Percentiles rank a stretch among this genome's conserved stretches.
Evolutionary conservation across 2,888 invertebrate species (phyloP).

Genomic region (Oscheius sp.): DNA sequence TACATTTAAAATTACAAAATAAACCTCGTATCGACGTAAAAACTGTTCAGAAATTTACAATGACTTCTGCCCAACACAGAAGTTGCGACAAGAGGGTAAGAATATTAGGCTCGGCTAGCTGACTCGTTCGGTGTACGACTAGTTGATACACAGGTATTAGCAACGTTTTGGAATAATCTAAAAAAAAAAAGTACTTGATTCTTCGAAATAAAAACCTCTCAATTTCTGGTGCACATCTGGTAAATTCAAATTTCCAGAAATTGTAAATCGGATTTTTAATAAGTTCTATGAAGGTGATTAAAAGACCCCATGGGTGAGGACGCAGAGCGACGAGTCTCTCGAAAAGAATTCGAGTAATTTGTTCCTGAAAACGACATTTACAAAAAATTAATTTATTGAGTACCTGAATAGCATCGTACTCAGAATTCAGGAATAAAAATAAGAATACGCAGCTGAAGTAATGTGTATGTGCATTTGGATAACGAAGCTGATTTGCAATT

Average conservation of each 20-base stretch:
- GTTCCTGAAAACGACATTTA: conserved; percentile 71
- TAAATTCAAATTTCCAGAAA: conserved; percentile 99
- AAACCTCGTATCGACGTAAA: conserved; percentile 18
- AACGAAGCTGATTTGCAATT: conserved; percentile 96
- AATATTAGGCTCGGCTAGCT: conserved; percentile 19
- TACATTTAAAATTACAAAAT: conserved; percentile 8
- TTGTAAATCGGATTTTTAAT: conserved; percentile 98
- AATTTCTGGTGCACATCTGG: conserved; percentile 98
- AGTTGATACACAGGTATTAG: conserved; percentile 50
- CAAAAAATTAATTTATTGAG: too few relatives aligned
- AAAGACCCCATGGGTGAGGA: conserved; percentile 98
- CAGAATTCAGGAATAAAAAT: conserved; percentile 90
- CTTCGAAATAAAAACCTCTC: conserved; percentile 84
- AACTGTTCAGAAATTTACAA: conserved; percentile 7
- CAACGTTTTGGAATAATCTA: conserved; percentile 60
- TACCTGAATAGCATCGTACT: conserved; percentile 95
- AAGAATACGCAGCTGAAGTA: conserved; percentile 97
- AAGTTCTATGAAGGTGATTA: conserved; percentile 97
- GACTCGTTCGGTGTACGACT: conserved; percentile 12
- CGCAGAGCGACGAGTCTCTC: conserved; percentile 96
- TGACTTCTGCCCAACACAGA: neutral
- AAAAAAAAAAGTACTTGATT: too few relatives aligned
- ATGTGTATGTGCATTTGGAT: conserved; percentile 99
- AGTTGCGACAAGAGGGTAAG: neutral
- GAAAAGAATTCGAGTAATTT: conserved; percentile 79